Evolutionary conservation across 2,797 vertebrate genomes (phyloP).

Genomic region (Pitangus sulphuratus): DNA sequence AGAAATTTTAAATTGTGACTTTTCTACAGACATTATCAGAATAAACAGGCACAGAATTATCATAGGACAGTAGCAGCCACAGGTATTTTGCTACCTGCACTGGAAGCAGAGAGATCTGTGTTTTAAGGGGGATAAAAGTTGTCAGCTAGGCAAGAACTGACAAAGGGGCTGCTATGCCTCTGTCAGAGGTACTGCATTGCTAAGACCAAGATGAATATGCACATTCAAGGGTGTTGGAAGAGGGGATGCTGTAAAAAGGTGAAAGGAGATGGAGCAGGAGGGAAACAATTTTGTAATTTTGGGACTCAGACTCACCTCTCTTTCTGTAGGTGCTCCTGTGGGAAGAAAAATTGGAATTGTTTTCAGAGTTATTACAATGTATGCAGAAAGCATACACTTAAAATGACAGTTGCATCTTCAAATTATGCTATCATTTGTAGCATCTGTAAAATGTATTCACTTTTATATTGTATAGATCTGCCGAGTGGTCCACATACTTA

Average conservation of each 20-base stretch:
- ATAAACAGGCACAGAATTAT: not conserved
- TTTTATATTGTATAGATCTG: constrained; percentile 76
- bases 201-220: not conserved
- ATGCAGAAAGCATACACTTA: not conserved
- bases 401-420: not conserved
- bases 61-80: not conserved
- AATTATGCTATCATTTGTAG: not conserved
- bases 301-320: not conserved
- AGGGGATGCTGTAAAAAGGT: not conserved
- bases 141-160: not conserved
- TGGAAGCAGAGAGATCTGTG: not conserved
- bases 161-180: not conserved
- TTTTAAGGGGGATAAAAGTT: not conserved
- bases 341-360: not conserved
- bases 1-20: not conserved
- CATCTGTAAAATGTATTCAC: not conserved
- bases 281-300: not conserved
- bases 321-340: not conserved
- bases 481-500: constrained; percentile 82
- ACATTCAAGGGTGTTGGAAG: not conserved
- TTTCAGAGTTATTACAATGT: not conserved
- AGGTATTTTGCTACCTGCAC: not conserved
- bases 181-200: not conserved
- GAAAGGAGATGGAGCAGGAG: not conserved
- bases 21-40: not conserved